Evolutionary conservation across 2,888 invertebrate species (phyloP).

Genomic region (Plebejus argus): DNA sequence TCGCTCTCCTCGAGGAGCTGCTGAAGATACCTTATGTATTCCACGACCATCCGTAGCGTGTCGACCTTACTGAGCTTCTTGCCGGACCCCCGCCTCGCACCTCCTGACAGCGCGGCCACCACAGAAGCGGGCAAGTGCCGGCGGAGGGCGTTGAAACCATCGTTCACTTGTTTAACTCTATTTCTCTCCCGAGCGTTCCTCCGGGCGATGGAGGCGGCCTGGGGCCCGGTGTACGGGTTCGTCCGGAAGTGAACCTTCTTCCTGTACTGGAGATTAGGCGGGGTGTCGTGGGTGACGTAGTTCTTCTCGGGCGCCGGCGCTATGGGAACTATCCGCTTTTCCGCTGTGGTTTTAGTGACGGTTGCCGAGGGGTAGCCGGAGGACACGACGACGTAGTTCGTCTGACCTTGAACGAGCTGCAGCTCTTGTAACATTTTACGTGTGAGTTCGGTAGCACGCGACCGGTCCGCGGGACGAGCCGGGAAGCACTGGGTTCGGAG

Average conservation of each 20-base stretch:
- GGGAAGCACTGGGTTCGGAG: conserved; percentile 57
- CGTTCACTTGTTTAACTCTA: conserved; percentile 96
- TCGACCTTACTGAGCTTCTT: conserved; percentile 95
- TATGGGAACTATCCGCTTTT: conserved; percentile 78
- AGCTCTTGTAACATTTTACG: conserved; percentile 78
- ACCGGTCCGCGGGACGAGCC: conserved; percentile 64
- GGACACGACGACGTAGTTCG: conserved; percentile 83
- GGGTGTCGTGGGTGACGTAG: conserved; percentile 75
- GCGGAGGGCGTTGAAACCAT: conserved; percentile 93
- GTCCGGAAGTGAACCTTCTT: conserved; percentile 87
- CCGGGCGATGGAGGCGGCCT: conserved; percentile 92
- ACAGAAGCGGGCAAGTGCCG: conserved; percentile 93
- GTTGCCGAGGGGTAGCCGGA: conserved; percentile 73
- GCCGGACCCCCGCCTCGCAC: conserved; percentile 86
- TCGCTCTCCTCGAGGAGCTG: conserved; percentile 88
- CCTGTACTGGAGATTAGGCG: conserved; percentile 83
- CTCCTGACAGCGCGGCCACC: conserved; percentile 84
- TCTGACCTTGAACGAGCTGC: conserved; percentile 78
- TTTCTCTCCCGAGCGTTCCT: conserved; percentile 97
- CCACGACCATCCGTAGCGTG: conserved; percentile 93
- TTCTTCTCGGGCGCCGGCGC: conserved; percentile 82
- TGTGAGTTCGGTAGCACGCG: conserved; percentile 56
- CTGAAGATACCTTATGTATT: conserved; percentile 93
- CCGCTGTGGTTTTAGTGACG: conserved; percentile 73
- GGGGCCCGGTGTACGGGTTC: conserved; percentile 83